Conservation (phyloP, 2,113 vertebrate genomes). For the Scomber colias region DNA sequence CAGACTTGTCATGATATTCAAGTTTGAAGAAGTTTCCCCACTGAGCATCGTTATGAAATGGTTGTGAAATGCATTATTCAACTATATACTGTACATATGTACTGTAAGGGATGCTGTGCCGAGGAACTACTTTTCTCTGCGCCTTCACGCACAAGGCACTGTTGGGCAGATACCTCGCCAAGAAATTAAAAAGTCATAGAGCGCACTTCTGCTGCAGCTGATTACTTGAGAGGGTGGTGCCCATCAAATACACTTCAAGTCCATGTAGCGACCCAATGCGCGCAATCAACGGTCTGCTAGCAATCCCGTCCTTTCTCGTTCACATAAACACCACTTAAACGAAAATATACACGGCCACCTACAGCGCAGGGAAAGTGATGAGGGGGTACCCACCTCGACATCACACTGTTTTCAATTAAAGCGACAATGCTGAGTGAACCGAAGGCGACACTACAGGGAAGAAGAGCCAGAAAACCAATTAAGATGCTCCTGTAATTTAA, state of each 20-base stretch:
- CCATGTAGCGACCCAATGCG: constrained; percentile 78
- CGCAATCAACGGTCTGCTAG: constrained; percentile 90
- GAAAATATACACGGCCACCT: constrained; percentile 98
- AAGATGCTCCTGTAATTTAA: not conserved
- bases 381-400: constrained; percentile 71
- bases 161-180: constrained; percentile 49
- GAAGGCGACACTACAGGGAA: constrained; percentile 49
- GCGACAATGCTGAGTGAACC: constrained; percentile 67
- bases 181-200: constrained; percentile 70
- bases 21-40: too few relatives aligned
- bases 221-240: constrained; percentile 80
- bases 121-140: constrained; percentile 10
- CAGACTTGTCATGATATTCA: not conserved
- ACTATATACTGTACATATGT: not conserved
- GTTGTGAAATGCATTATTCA: not conserved
- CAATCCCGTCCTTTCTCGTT: constrained; percentile 92
- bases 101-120: not conserved
- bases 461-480: constrained; percentile 29
- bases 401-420: constrained; percentile 83
- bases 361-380: constrained; percentile 88
- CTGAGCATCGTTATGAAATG: too few relatives aligned
- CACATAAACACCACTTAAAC: constrained; percentile 95
- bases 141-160: constrained; percentile 17
- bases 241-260: constrained; percentile 75
- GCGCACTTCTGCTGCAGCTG: constrained; percentile 70